phyloP scores from a whole-genome alignment of 2,888 invertebrate species.

The Helleia helle region DNA sequence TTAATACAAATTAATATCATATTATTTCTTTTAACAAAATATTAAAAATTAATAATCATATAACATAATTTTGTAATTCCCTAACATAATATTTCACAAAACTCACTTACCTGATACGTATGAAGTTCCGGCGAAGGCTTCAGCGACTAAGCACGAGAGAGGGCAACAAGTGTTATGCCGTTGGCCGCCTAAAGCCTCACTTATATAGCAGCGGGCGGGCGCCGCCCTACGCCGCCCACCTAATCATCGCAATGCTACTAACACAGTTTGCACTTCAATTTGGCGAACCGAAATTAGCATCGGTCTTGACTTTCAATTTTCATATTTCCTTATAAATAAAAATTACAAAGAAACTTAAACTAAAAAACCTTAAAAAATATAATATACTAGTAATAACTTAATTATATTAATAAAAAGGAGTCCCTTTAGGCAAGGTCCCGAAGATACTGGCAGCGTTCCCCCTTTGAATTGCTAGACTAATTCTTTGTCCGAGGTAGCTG shows the following conservation, averaged over 20 bases:
- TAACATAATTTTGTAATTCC: not conserved
- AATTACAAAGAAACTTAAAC: no score
- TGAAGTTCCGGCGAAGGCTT: slow-evolving; percentile 29
- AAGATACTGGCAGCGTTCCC: no score
- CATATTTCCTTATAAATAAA: no score
- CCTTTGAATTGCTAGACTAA: no score
- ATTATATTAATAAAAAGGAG: no score
- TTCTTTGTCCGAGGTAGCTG: no score
- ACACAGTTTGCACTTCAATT: slow-evolving; percentile 62
- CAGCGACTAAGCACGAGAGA: slow-evolving; percentile 30
- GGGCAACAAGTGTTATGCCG: slow-evolving; percentile 68
- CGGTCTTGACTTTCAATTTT: slow-evolving; percentile 11
- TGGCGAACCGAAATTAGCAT: slow-evolving; percentile 43
- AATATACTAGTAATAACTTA: no score
- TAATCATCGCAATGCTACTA: slow-evolving; percentile 42
- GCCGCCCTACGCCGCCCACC: slow-evolving; percentile 51
- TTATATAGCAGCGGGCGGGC: slow-evolving; percentile 51
- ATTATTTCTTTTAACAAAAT: not conserved
- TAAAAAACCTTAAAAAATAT: no score
- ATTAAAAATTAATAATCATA: not conserved
- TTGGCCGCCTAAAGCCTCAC: slow-evolving; percentile 41
- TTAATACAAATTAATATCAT: not conserved
- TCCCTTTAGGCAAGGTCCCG: no score
- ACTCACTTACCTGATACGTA: slow-evolving; percentile 48
- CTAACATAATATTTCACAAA: no score